Conservation (phyloP, 2,113 vertebrate species). For the Crotalus helleri region DNA sequence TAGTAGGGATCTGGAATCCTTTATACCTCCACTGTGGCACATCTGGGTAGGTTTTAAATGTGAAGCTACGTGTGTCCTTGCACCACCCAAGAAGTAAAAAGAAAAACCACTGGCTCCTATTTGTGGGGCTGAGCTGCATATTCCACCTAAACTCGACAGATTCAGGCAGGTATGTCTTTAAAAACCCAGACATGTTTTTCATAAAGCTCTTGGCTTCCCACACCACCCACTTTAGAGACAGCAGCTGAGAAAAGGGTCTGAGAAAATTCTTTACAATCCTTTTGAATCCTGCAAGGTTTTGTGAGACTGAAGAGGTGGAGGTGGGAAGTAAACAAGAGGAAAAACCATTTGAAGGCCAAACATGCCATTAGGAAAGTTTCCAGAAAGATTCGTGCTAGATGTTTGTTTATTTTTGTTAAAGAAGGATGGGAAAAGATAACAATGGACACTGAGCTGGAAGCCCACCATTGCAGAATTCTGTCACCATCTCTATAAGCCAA, state of each 20-base stretch:
- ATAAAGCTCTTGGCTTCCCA: slow-evolving; percentile 20
- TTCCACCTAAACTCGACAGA: slow-evolving; percentile 1
- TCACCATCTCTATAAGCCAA: not conserved
- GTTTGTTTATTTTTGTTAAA: not conserved
- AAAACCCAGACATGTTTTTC: slow-evolving; percentile 40
- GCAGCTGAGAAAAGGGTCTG: slow-evolving; percentile 23
- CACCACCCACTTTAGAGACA: slow-evolving; percentile 34
- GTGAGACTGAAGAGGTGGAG: not conserved
- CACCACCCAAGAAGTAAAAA: slow-evolving; percentile 7
- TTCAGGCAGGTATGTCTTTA: slow-evolving; percentile 25
- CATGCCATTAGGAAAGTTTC: not conserved
- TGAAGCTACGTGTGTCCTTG: not conserved
- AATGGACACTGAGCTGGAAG: not conserved
- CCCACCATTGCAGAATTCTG: not conserved
- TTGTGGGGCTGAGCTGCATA: not conserved
- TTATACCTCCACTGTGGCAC: not conserved
- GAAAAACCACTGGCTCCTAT: not conserved
- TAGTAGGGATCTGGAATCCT: not conserved
- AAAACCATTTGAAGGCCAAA: not conserved
- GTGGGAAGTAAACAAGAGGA: slow-evolving; percentile 4
- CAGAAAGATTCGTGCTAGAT: not conserved
- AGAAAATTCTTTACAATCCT: slow-evolving; percentile 35
- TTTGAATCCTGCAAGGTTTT: slow-evolving; percentile 22
- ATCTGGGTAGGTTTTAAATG: not conserved
- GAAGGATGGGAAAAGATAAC: not conserved